Evolutionary conservation across 2,888 invertebrate genomes (phyloP), one percentile per base, ranked within the genome.

Genomic region (Molorchus minor): DNA sequence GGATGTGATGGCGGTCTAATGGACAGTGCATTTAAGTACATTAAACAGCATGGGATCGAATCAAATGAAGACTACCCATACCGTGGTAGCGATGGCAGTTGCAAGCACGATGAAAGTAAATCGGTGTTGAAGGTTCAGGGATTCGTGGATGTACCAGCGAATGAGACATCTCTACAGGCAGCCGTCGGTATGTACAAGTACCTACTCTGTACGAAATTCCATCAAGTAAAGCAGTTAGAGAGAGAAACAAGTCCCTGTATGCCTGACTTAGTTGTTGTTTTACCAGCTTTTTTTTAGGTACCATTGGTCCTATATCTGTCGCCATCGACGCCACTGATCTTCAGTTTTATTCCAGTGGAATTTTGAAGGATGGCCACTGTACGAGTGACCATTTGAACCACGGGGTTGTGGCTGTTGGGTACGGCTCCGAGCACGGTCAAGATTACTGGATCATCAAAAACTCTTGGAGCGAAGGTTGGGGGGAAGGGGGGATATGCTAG

Each of bases 41-140:
- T 94, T 71, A 88, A 87, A 79, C 87, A 89, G 56, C 94, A 94
- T 79, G 85, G 85, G 53, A 84, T 97, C 71, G 95, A 96, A 78
- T 94, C 93, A 0, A 96, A 96, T 81, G 84, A 84, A 57, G 82
- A 87, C 2, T 97, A 97, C 80, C 92, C 94, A 0, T 97, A 97
- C 79, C 89, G 90, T 79, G 93, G 82, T 1, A 82, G 86, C 65
- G 88, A 90, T 69, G 89, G 88, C 68, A 86, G 85, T 67, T 91
- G 91, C 84, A 82, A 87, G 55, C 92, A 88, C 81, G 86, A 86
- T 17, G 16, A 13, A 1, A 47, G 13, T n/a, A 49, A 10, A 1
- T 15, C 30, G n/a, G 4, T 25, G 8, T 4, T 8, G 25, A 8
- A 4, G 8, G 4, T 7, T 10, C n/a, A n/a, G 8, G 21, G 30